Percentiles rank a stretch among this genome's conserved stretches.
phyloP scores from a whole-genome alignment of 1,140 invertebrate genomes.

The Leguminivora glycinivorella region DNA sequence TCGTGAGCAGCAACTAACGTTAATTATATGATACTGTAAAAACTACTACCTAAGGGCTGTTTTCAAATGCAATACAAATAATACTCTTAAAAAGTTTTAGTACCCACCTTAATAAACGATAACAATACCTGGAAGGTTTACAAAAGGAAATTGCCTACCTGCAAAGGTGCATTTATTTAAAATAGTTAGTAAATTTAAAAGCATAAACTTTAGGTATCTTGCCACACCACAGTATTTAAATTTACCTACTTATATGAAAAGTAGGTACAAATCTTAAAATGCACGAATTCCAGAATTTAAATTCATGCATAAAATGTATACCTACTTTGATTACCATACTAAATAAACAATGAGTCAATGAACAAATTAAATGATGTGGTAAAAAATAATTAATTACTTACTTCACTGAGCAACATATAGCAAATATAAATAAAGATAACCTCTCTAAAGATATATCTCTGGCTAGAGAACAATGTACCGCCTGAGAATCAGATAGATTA shows the following conservation, averaged over 20 bases:
- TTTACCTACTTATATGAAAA: no score
- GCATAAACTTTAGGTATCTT: no score
- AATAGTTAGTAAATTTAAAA: no score
- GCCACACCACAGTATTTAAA: no score
- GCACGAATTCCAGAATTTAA: neutral
- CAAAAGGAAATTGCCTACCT: neutral
- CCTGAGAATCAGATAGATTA: slow-evolving; percentile 20
- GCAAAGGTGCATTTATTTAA: neutral
- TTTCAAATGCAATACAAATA: neutral
- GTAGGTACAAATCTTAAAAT: neutral
- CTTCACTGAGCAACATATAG: neutral
- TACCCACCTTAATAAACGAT: neutral
- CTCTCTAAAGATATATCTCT: neutral
- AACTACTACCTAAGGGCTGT: neutral
- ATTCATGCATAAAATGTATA: neutral
- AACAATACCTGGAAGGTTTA: neutral
- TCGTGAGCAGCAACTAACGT: neutral
- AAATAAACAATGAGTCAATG: neutral
- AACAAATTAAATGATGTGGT: neutral
- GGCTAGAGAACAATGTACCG: neutral
- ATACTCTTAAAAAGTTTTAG: no score
- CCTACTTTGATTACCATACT: neutral
- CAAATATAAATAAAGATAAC: neutral
- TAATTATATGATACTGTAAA: neutral
- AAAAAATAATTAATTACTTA: slow-evolving; percentile 2